Evolutionary conservation across 2,797 vertebrate genomes (phyloP), one percentile per base, ranked within the genome.

Genomic region (Dermochelys coriacea): DNA sequence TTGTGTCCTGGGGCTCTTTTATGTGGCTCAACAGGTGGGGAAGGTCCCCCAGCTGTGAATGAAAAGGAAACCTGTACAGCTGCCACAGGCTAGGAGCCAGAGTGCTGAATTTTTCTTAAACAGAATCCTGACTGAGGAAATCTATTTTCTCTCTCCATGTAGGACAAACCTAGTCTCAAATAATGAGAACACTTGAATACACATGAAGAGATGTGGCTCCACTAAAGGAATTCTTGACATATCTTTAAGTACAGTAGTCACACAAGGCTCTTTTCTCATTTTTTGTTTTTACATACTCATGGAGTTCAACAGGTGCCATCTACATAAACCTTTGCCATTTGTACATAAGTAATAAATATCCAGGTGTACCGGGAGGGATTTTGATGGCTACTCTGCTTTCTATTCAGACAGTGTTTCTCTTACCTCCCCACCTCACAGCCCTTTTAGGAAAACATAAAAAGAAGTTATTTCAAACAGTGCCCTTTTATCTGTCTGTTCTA

Each of bases 51-150:
- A 86, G 84, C 80, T 83, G 84, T 90, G 88, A 71, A 79, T 59
- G 92, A 47, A 87, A 89, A 89, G 85, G 79, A 93, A 90, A 74
- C 61, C 80, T 86, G 45, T 82, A 84, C 57, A 93, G 80, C 80
- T 87, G 88, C 59, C 59, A 75, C 23, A 84, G 75, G 61, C 59
- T 47, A 84, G 47, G 59, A 52, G 75, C 51, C 74, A 79, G 71
- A 64, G 31, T 47, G 41, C n/a, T 86, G 31, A 47, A 49, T 47
- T 45, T 50, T 45, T 41, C 12, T 49, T 74, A 61, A 75, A 75
- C 37, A 90, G 47, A 74, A 57, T 61, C 79, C 37, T 61, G 51
- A 75, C 52, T 75, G 84, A 90, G 74, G 74, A 83, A 82, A 89
- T 90, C 80, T 83, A 83, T 93, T 90, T 93, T 93, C 52, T 93